Conservation (phyloP, 1,140 invertebrate species). For the Andricus grossulariae region DNA sequence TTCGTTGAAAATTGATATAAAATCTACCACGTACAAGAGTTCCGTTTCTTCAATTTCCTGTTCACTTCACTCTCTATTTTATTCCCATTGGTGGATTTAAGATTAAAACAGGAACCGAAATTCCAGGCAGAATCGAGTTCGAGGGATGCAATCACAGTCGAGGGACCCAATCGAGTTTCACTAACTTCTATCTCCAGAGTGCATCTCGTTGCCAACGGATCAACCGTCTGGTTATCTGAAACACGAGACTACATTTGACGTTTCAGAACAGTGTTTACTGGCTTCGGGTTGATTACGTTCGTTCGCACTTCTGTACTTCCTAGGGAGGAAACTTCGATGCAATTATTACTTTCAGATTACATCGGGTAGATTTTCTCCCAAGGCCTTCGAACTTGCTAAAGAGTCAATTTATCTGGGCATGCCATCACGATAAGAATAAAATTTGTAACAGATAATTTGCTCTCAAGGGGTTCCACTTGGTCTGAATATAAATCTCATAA, state of each 20-base stretch:
- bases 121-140: background rate
- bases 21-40: background rate
- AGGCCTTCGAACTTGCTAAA: background rate
- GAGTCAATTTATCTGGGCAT: too few species aligned
- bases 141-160: too few species aligned
- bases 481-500: too few species aligned
- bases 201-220: background rate
- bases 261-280: background rate
- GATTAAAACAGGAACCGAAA: background rate
- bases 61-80: slow-evolving; percentile 6
- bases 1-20: background rate
- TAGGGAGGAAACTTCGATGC: slow-evolving; percentile 2
- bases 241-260: background rate
- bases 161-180: background rate
- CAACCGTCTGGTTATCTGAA: background rate
- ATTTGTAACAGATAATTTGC: too few species aligned
- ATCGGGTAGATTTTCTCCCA: background rate
- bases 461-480: too few species aligned
- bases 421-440: too few species aligned
- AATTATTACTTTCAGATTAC: slow-evolving; percentile 25
- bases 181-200: background rate
- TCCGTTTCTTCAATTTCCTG: background rate
- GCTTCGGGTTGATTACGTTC: background rate
- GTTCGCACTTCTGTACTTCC: background rate
- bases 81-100: background rate